These are phyloP conservation scores for Microplitis demolitor DNA, from an alignment of 1,140 invertebrate species.

Conservation along the genomic window DNA sequence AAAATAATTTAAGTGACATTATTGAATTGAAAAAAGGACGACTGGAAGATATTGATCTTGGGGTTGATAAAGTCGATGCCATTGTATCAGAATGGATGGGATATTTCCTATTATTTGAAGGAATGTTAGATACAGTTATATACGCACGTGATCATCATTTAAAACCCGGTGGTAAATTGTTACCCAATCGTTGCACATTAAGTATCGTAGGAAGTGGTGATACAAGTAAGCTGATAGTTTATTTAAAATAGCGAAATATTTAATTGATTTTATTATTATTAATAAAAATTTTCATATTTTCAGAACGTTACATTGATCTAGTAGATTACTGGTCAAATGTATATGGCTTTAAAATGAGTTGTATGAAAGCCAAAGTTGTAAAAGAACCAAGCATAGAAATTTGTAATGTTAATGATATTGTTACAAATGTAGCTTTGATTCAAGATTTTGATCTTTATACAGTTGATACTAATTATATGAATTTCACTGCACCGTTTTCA, in stretches of 20 bases:
- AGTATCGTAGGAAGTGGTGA: conserved; percentile 89
- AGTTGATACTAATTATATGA: conserved; percentile 79
- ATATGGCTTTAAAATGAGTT: conserved; percentile 97
- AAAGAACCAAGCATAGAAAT: conserved; percentile 88
- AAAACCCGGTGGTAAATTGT: conserved; percentile 75
- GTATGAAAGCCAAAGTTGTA: conserved; percentile 87
- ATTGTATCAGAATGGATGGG: conserved; percentile 99
- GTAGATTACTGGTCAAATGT: conserved; percentile 94
- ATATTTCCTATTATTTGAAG: conserved; percentile 97
- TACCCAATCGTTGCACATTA: conserved; percentile 90
- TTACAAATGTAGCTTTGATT: conserved; percentile 74
- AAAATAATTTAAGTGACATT: conserved; percentile 76
- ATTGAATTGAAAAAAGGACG: conserved; percentile 82
- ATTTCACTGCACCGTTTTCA: conserved; percentile 80
- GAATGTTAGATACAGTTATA: conserved; percentile 93
- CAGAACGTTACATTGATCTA: conserved; percentile 72
- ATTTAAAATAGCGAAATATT: not conserved
- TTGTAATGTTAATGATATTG: conserved; percentile 75
- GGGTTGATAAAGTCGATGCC: conserved; percentile 87
- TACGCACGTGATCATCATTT: conserved; percentile 93
- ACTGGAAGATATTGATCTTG: conserved; percentile 86
- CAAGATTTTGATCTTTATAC: conserved; percentile 80
- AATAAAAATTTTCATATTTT: conserved; percentile 33
- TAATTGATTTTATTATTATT: not conserved
- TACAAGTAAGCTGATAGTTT: conserved; percentile 65